Percentiles rank a stretch among this genome's conserved stretches.
Evolutionary conservation across 2,797 vertebrate species (phyloP).

Genomic region (Tenualosa thibaudeaui): DNA sequence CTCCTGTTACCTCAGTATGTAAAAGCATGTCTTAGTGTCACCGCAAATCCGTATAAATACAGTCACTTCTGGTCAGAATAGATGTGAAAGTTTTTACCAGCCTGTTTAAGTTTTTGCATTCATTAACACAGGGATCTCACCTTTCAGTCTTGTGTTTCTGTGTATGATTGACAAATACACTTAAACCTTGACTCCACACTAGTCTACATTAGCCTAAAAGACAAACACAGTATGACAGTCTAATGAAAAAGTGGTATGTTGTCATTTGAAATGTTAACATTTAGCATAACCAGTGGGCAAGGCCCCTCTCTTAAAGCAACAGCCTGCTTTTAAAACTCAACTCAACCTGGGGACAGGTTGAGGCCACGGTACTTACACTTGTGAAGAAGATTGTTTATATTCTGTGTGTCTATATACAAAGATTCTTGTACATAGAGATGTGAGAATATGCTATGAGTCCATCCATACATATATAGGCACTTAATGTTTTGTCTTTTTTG

Average conservation of each 20-base stretch:
- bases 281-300: background rate
- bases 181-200: background rate
- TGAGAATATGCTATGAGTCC: background rate
- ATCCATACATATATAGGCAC: background rate
- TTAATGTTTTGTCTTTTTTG: too few species aligned
- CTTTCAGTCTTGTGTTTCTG: constrained; percentile 16
- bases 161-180: background rate
- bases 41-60: too few species aligned
- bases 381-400: background rate
- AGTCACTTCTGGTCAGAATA: too few species aligned
- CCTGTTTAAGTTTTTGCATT: background rate
- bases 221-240: background rate
- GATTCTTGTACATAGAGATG: background rate
- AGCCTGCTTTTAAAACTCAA: background rate
- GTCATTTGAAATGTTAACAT: constrained; percentile 20
- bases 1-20: background rate
- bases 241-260: background rate
- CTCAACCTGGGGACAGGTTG: background rate
- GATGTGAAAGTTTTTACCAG: too few species aligned
- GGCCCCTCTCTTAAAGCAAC: background rate
- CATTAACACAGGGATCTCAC: background rate
- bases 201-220: background rate
- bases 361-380: background rate
- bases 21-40: too few species aligned
- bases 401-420: background rate